Conservation (phyloP, 2,888 invertebrate species). For the Himalopsyche anomala region DNA sequence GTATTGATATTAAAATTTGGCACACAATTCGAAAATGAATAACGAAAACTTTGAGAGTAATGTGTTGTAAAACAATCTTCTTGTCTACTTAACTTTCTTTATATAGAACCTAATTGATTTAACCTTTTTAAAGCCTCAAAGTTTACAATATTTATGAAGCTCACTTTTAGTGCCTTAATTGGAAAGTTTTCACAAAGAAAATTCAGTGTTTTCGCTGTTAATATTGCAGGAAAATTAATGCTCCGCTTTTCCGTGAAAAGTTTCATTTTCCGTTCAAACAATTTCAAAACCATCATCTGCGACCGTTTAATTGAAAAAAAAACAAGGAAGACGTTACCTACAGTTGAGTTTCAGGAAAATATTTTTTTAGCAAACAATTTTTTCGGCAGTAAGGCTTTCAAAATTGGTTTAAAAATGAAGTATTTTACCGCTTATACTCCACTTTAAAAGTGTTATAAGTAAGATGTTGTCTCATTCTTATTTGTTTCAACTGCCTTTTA, state of each 20-base stretch:
- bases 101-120: neutral
- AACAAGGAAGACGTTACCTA: too few species aligned
- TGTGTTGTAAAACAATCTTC: neutral
- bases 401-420: too few species aligned
- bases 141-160: constrained; percentile 5
- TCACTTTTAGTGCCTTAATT: neutral
- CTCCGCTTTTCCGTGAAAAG: neutral
- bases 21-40: neutral
- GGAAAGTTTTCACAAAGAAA: constrained; percentile 21
- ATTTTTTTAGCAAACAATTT: too few species aligned
- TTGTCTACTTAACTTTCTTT: neutral
- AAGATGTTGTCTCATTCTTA: too few species aligned
- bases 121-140: neutral
- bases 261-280: neutral
- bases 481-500: too few species aligned
- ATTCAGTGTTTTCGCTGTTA: constrained; percentile 7
- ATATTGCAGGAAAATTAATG: neutral
- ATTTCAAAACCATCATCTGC: neutral
- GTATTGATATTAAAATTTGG: too few species aligned
- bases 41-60: neutral
- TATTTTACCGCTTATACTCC: too few species aligned
- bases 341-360: too few species aligned
- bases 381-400: too few species aligned
- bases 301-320: neutral
- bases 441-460: too few species aligned